Base-by-base conservation (phyloP, 2,888 invertebrate species). In the Agonopterix alstromeriana region DNA sequence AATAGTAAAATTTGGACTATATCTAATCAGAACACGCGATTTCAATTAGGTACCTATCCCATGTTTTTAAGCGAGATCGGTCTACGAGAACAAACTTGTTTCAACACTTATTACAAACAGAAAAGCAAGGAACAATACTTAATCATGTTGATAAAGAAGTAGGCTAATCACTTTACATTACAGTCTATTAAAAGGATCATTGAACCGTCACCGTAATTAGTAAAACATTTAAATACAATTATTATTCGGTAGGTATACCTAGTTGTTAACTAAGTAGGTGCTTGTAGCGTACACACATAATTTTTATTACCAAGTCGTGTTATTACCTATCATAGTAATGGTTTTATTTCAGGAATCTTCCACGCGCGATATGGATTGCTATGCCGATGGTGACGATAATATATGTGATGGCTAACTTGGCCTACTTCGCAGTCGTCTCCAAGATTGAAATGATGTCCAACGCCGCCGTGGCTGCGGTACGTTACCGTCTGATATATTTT, bases 291-390 rank as follows among this genome's bases (percentile, higher is more conserved):
- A 27, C 27, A 27, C 27, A 27, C 27, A 17, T 17, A 27, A 27
- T 27, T 27, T 27, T 2, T 27, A 27, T 27, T 27, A 27, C 27
- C 7, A 17, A 17, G 17, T 17, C 17, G 17, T 17, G 17, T 17
- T 17, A 17, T 27, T 7, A 27, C 27, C 7, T 27, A 27, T 27
- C 27, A 27, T 27, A 1, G 27, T 27, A 27, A 3, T 27, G 5
- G 27, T 27, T 27, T 35, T 12, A 45, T 90, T 90, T 58, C 90
- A 97, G 97, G 84, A 97, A 98, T 86, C 88, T 98, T 51, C 98
- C 98, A 0, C 91, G 95, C 46, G 97, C 98, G 10, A 97, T 98
- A 73, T 97, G 96, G 94, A 96, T 98, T 63, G 97, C 97, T 2
- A 92, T 98, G 89, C 97, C 97, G 0, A 84, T 96, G 68, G 97